Evolutionary conservation across 1,140 invertebrate species (phyloP), one percentile per base, ranked within the genome.

Genomic region (Venustaconcha ellipsiformis): DNA sequence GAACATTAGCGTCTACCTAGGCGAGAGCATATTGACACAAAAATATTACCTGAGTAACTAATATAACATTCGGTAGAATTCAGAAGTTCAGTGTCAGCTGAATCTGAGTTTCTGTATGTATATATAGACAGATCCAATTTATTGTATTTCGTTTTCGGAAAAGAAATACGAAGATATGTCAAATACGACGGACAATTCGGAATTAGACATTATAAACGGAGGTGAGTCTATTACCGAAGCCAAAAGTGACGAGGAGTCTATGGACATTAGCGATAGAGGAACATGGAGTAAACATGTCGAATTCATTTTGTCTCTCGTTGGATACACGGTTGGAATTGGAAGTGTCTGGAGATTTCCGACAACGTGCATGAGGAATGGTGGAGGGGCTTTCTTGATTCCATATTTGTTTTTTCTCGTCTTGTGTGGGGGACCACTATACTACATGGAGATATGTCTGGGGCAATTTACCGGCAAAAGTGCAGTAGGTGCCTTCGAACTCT

Each of bases 401-500:
- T 93, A 94, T 80, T 86, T 92, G 6, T 85, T 92, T 8, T 90
- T 93, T 2, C 86, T 92, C 57, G 68, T 93, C 15, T 74, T 92
- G 11, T 90, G 94, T 57, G 94, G 93, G 2, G 88, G 94, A 59
- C 94, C 94, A 0, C 90, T 94, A 3, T 92, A 93, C n/a, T 92
- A 95, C 66, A 89, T 95, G 60, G 94, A 95, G 88, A 91, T 95
- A 14, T 92, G 93, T 0, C 88, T 95, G 14, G 94, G 94, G 12
- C 94, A 95, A 86, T 92, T 94, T 62, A 48, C 56, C 26, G 74
- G 55, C 17, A 70, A 76, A 37, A 66, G 57, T 66, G 23, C 68
- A 13, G 68, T 63, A 8, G 57, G 56, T 17, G 76, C 71, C 5
- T 78, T 67, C 23, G 56, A 73, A 20, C 73, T 68, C 26, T 78